Evolutionary conservation across 2,888 invertebrate genomes (phyloP).

Genomic region (Platycheirus rosarum): DNA sequence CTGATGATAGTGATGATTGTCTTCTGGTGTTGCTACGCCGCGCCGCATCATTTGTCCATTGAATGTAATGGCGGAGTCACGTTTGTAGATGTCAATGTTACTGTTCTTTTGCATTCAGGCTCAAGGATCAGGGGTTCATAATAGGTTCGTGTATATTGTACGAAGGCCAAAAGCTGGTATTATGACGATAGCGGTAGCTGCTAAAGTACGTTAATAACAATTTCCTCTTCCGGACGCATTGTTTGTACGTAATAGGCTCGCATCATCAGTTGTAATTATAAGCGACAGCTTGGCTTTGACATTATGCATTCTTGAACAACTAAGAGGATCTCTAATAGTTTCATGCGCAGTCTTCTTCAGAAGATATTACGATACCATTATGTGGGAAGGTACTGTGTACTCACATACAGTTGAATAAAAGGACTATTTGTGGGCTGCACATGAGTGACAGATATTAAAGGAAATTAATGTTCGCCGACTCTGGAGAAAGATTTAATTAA

Average conservation of each 20-base stretch:
- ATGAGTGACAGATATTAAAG: too few species aligned
- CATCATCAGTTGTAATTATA: conserved; percentile 60
- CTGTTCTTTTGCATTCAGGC: not conserved
- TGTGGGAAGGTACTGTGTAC: too few species aligned
- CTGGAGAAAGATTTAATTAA: too few species aligned
- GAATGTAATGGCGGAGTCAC: conserved; percentile 43
- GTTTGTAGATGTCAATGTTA: conserved; percentile 18
- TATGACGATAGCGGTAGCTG: conserved; percentile 24
- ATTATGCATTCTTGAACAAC: conserved; percentile 13
- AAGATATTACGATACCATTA: too few species aligned
- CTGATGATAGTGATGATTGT: conserved; percentile 1
- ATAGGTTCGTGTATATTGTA: conserved; percentile 25
- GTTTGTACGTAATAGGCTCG: conserved; percentile 41
- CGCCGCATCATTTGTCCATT: conserved; percentile 59
- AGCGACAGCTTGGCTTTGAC: conserved; percentile 39
- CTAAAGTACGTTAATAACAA: conserved; percentile 56
- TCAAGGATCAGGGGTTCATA: conserved; percentile 7
- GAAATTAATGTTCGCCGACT: too few species aligned
- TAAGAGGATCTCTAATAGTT: conserved; percentile 11
- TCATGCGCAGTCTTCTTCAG: not conserved
- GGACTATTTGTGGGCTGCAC: too few species aligned
- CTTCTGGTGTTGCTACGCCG: not conserved
- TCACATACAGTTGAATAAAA: too few species aligned
- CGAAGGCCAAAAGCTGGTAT: conserved; percentile 31
- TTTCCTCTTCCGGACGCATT: conserved; percentile 29